Base-by-base conservation (phyloP, 2,113 vertebrate species). In the Eurystomus gularis region DNA sequence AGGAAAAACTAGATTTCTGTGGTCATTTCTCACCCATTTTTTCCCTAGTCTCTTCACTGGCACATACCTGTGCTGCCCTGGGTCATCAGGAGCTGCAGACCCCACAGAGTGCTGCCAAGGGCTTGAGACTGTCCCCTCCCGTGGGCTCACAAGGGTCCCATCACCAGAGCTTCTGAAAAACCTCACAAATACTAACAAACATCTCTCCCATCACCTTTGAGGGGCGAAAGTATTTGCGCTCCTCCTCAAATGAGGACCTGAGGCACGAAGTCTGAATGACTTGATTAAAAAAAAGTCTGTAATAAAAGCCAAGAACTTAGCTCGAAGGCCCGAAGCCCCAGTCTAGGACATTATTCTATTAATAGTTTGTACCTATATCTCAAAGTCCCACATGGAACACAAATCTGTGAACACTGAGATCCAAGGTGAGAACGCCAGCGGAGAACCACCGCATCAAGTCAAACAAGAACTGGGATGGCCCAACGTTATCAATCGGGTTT, bases 131-230 rank as follows among this genome's bases (percentile, higher is more conserved):
- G 0, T 25, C 76, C n/a, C 33, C 39, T 42, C 42, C 17, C 1
- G 1, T 3, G 10, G 25, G 46, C 78, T 57, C 54, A 24, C 58
- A 23, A 13, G 31, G 39, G 42, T 7, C 14, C 26, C 66, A 40
- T 2, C 16, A 20, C 12, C 42, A 61, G 17, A 60, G 69, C 52
- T n/a, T 4, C 88, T 19, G 37, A 24, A 52, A 84, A 77, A 13
- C 21, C 58, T 55, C 70, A 12, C 73, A 44, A n/a, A 31, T 3
- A 20, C 15, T 15, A 58, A 83, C 40, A 51, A 54, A 33, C 21
- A 57, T 8, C 62, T 58, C 49, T 14, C 24, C 68, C 28, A 5
- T 0, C 17, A 0, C 3, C 40, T 33, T 17, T 3, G n/a, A 52
- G 40, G 15, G n/a, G 54, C 39, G 17, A 7, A 90, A n/a, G n/a